phyloP scores from a whole-genome alignment of 2,888 invertebrate species.

The Escarpia spicata region DNA sequence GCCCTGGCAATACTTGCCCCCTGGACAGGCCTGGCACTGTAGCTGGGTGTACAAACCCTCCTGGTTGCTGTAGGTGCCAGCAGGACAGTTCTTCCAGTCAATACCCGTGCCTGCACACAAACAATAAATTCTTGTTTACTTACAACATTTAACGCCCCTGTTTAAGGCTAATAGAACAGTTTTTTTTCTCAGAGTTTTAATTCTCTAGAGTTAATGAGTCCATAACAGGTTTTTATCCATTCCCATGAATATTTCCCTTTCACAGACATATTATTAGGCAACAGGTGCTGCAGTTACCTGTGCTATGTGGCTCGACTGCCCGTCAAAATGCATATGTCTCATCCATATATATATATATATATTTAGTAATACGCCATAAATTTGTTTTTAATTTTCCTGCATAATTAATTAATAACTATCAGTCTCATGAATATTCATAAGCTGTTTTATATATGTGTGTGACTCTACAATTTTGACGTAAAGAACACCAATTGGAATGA shows the following conservation, averaged over 20 bases:
- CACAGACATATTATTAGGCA: too few relatives aligned
- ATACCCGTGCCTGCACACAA: constrained; percentile 53
- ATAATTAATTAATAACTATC: neutral
- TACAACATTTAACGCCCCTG: too few relatives aligned
- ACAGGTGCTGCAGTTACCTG: too few relatives aligned
- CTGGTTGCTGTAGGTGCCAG: constrained; percentile 56
- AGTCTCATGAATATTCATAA: neutral
- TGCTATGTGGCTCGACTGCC: too few relatives aligned
- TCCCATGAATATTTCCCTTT: too few relatives aligned
- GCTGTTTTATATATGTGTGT: neutral
- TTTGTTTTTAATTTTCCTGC: neutral
- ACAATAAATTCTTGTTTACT: neutral
- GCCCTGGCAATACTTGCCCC: constrained; percentile 56
- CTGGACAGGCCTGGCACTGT: constrained; percentile 57
- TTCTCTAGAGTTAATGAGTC: too few relatives aligned
- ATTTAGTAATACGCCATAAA: too few relatives aligned
- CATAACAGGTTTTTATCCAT: too few relatives aligned
- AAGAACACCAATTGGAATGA: neutral
- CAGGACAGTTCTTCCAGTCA: constrained; percentile 58
- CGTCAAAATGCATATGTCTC: too few relatives aligned
- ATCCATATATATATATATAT: too few relatives aligned
- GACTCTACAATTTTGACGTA: neutral
- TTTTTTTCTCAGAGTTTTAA: too few relatives aligned
- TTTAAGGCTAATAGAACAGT: too few relatives aligned
- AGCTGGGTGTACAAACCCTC: constrained; percentile 44